phyloP scores from a whole-genome alignment of 2,797 vertebrate genomes.

The Thalassophryne amazonica region DNA sequence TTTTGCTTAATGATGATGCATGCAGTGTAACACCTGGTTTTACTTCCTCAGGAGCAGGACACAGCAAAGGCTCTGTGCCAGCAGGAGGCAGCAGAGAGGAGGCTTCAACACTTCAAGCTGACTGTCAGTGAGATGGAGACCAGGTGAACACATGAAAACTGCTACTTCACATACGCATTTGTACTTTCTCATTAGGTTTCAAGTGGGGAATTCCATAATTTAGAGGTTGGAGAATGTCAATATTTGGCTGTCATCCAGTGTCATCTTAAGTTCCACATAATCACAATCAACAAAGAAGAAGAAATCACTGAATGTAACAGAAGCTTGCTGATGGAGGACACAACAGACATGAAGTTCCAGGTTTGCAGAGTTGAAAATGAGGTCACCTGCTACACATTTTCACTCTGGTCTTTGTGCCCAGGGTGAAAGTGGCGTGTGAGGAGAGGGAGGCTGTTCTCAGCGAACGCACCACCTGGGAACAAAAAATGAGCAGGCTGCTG shows the following conservation, averaged over 20 bases:
- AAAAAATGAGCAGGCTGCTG: conserved; percentile 84
- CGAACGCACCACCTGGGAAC: conserved; percentile 82
- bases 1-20: too few species aligned
- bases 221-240: too few species aligned
- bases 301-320: too few species aligned
- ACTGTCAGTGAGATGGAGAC: conserved; percentile 84
- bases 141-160: conserved; percentile 73
- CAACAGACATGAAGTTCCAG: too few species aligned
- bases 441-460: conserved; percentile 79
- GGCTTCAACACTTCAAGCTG: conserved; percentile 83
- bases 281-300: too few species aligned
- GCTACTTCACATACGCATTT: background rate
- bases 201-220: too few species aligned
- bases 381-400: background rate
- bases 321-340: too few species aligned
- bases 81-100: conserved; percentile 84
- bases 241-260: too few species aligned
- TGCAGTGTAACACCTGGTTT: background rate
- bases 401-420: conserved; percentile 35
- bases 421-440: conserved; percentile 78
- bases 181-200: too few species aligned
- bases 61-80: conserved; percentile 76
- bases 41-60: conserved; percentile 83
- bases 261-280: too few species aligned
- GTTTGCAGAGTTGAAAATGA: too few species aligned